phyloP scores from a whole-genome alignment of 2,113 vertebrate genomes.

The Danio rerio region GRCz12tu NC_133180.1:63686501-63687000 shows the following conservation, averaged over 20 bases:
- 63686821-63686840: background rate
- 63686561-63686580: slow-evolving; percentile 78
- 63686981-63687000: too few relatives aligned
- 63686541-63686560: background rate
- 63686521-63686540: background rate
- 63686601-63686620: slow-evolving; percentile 85
- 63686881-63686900: background rate
- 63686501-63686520: background rate
- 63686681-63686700: background rate
- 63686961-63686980: background rate
- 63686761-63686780: background rate
- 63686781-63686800: background rate
- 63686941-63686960: background rate
- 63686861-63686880: background rate
- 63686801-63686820: background rate
- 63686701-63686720: background rate
- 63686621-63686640: slow-evolving; percentile 83
- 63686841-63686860: background rate
- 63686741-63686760: background rate
- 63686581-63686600: slow-evolving; percentile 81
- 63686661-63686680: slow-evolving; percentile 74
- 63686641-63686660: slow-evolving; percentile 79
- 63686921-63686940: background rate
- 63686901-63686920: background rate
- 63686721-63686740: background rate